Percentiles rank a stretch among this genome's conserved stretches.
Evolutionary conservation across 1,140 invertebrate genomes (phyloP).

Genomic region (Archegozetes longisetosus): DNA sequence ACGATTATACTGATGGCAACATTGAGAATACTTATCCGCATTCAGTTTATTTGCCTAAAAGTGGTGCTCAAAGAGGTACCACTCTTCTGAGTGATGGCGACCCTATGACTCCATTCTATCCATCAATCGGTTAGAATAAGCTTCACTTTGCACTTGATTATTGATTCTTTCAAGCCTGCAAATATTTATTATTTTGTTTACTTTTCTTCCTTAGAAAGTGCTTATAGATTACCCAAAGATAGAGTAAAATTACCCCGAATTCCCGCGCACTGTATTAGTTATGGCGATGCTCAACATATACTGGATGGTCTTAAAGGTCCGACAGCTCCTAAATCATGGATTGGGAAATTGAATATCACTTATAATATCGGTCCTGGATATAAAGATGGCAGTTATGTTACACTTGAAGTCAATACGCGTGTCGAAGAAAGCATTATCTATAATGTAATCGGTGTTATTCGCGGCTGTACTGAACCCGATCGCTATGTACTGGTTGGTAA

Average conservation of each 20-base stretch:
- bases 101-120: no score
- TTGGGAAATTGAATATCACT: conserved; percentile 31
- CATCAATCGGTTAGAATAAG: no score
- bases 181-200: no score
- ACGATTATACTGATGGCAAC: neutral
- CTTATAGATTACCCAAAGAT: no score
- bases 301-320: conserved; percentile 25
- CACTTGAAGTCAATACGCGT: conserved; percentile 26
- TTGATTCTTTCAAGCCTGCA: no score
- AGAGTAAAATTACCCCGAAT: no score
- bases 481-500: conserved; percentile 42
- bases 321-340: conserved; percentile 30
- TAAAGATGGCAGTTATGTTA: conserved; percentile 11
- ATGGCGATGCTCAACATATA: conserved; percentile 27
- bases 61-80: conserved; percentile 14
- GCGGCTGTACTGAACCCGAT: conserved; percentile 35
- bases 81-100: no score
- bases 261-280: conserved; percentile 32
- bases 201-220: no score
- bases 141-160: no score
- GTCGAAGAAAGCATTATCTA: conserved; percentile 25
- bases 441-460: conserved; percentile 35
- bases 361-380: conserved; percentile 34
- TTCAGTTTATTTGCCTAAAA: conserved; percentile 10
- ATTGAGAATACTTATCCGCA: conserved; percentile 6